These are phyloP conservation scores for Drosophila longiperda DNA, from an alignment of 2,888 invertebrate species.

Conservation along the genomic window DNA sequence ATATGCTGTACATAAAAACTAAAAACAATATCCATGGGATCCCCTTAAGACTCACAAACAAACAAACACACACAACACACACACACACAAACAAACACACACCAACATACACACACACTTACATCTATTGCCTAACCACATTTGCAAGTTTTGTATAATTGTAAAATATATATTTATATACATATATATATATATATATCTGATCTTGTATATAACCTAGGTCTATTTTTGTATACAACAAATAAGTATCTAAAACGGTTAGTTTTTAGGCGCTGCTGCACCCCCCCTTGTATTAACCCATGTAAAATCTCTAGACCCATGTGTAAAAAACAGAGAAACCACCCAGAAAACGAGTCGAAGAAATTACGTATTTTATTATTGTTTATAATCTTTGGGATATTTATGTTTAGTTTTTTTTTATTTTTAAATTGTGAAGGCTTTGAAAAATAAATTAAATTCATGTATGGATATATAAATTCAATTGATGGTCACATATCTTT, in stretches of 20 bases:
- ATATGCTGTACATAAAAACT: conserved; percentile 31
- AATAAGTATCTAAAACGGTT: conserved; percentile 33
- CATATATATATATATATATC: not conserved
- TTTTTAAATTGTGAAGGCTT: not conserved
- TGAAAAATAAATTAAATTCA: not conserved
- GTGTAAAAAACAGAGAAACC: not conserved
- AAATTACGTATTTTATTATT: not conserved
- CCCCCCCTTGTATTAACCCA: conserved; percentile 27
- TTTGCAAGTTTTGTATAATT: conserved; percentile 34
- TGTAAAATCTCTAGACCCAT: conserved; percentile 23
- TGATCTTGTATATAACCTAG: conserved; percentile 57
- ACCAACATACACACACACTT: not conserved
- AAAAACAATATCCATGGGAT: conserved; percentile 15
- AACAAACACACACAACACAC: not conserved
- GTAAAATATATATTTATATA: conserved; percentile 6
- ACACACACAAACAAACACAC: not conserved
- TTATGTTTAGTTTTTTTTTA: not conserved
- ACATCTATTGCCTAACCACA: conserved; percentile 54
- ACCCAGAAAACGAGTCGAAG: not conserved
- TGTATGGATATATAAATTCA: not conserved
- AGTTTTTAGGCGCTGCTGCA: conserved; percentile 31
- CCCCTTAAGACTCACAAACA: not conserved
- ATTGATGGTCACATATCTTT: not conserved
- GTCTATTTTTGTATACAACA: conserved; percentile 58
- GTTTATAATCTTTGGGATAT: conserved; percentile 12